These are phyloP conservation scores for Melolontha melolontha DNA, from an alignment of 2,888 invertebrate genomes.

Conservation along the genomic window DNA sequence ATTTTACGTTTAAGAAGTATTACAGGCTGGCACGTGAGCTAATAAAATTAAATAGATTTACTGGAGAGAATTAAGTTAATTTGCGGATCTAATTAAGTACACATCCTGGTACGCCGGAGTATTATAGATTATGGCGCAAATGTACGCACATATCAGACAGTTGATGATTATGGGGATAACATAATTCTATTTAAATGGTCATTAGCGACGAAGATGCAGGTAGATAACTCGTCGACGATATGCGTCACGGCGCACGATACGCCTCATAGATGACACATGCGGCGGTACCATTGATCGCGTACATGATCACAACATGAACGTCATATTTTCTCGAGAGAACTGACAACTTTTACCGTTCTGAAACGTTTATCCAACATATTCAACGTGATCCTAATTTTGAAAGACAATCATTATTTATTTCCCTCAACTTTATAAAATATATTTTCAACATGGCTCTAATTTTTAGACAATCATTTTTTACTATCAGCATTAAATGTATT, in stretches of 20 bases:
- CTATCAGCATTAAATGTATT: too few relatives aligned
- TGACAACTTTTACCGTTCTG: slow-evolving; percentile 10
- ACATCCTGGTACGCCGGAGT: slow-evolving; percentile 39
- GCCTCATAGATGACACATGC: slow-evolving; percentile 64
- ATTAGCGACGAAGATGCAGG: slow-evolving; percentile 60
- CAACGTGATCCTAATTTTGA: too few relatives aligned
- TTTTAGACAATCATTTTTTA: too few relatives aligned
- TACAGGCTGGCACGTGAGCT: slow-evolving; percentile 18
- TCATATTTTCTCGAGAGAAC: slow-evolving; percentile 30
- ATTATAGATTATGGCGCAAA: slow-evolving; percentile 32
- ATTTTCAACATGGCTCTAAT: too few relatives aligned
- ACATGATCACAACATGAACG: slow-evolving; percentile 34
- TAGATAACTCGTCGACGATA: slow-evolving; percentile 58
- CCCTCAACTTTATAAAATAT: too few relatives aligned
- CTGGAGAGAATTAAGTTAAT: slow-evolving; percentile 40
- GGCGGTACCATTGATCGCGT: slow-evolving; percentile 58
- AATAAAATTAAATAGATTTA: slow-evolving; percentile 38
- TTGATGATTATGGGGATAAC: slow-evolving; percentile 50
- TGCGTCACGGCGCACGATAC: slow-evolving; percentile 64
- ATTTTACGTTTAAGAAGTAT: neutral
- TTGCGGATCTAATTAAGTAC: slow-evolving; percentile 36
- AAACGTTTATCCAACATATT: too few relatives aligned
- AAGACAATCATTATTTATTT: too few relatives aligned
- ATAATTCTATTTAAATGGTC: slow-evolving; percentile 60
- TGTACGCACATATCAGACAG: slow-evolving; percentile 5